Evolutionary conservation across 2,888 invertebrate species (phyloP).

Genomic region (Ptychoptera contaminata): DNA sequence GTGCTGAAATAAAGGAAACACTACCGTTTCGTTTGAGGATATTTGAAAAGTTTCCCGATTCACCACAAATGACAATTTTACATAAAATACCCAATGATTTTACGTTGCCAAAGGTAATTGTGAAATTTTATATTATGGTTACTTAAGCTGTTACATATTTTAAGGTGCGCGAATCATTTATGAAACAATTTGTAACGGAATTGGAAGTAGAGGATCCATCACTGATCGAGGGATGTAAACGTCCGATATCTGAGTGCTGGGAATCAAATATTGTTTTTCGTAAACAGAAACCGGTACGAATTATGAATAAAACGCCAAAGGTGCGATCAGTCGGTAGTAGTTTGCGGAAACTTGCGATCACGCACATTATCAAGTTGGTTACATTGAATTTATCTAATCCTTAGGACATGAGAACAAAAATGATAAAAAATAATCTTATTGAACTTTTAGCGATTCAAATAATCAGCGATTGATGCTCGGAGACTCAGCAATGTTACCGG

Average conservation of each 20-base stretch:
- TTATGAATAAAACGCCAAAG: constrained; percentile 67
- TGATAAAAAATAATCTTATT: constrained; percentile 4
- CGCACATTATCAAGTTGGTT: constrained; percentile 71
- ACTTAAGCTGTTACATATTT: too few species aligned
- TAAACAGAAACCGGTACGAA: constrained; percentile 68
- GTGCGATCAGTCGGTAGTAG: constrained; percentile 66
- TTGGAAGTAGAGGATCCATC: constrained; percentile 64
- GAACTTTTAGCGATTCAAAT: constrained; percentile 66
- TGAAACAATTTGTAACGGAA: constrained; percentile 91
- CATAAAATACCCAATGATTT: constrained; percentile 90
- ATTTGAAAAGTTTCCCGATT: constrained; percentile 97
- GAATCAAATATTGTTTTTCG: constrained; percentile 63
- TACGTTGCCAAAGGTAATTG: constrained; percentile 74
- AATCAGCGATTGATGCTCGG: constrained; percentile 83
- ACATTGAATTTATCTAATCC: constrained; percentile 1
- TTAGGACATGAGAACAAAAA: too few species aligned
- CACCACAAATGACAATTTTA: constrained; percentile 93
- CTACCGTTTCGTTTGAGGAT: constrained; percentile 87
- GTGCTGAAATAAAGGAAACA: constrained; percentile 95
- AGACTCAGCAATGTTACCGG: constrained; percentile 84
- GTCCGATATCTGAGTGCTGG: constrained; percentile 40
- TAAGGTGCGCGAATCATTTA: constrained; percentile 76
- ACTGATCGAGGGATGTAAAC: constrained; percentile 21
- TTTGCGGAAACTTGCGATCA: constrained; percentile 65
- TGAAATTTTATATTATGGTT: too few species aligned